Evolutionary conservation across 1,140 invertebrate species (phyloP), one percentile per base, ranked within the genome.

Genomic region (Goniozus legneri): DNA sequence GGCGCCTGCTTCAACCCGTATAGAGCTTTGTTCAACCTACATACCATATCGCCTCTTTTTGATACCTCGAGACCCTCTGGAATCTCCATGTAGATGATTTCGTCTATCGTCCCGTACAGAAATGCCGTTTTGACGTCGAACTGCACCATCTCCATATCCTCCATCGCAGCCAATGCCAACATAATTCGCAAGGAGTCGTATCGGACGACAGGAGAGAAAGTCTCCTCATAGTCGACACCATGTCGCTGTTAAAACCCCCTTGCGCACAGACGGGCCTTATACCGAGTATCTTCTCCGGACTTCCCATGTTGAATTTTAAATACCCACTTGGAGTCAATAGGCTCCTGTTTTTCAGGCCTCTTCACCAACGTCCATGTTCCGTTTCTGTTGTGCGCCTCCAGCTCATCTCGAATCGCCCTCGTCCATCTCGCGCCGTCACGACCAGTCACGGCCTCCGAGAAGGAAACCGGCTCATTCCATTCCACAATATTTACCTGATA

Each of bases 321-420:
- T 7, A 42, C 39, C 39, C 39, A 42, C 13, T 42, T 42, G n/a
- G 39, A 22, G 18, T 38, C 44, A 16, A 47, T 37, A 22, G 18
- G 18, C 36, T 47, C 27, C n/a, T 15, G 14, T 24, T 19, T 27
- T 10, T 6, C 13, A 8, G 3, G 6, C 13, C 32, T 33, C 13
- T 7, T 7, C 10, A 41, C 39, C n/a, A 41, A 24, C 20, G 1
- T 8, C 20, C 18, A 15, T 8, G 39, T 16, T 20, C 21, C 6
- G 32, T 48, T 48, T 10, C 15, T 2, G 14, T 18, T 13, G 13
- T 32, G 38, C 6, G 46, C 36, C 3, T 48, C 22, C 2, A 48
- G 27, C 19, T 48, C 37, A 2, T 48, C 38, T 6, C 42, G 10
- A 16, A 48, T 48, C 2, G 46, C 46, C 14, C 20, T 24, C 1